These are phyloP conservation scores for Drosophila ercepeae DNA, from an alignment of 1,140 invertebrate genomes.

Conservation along the genomic window DNA sequence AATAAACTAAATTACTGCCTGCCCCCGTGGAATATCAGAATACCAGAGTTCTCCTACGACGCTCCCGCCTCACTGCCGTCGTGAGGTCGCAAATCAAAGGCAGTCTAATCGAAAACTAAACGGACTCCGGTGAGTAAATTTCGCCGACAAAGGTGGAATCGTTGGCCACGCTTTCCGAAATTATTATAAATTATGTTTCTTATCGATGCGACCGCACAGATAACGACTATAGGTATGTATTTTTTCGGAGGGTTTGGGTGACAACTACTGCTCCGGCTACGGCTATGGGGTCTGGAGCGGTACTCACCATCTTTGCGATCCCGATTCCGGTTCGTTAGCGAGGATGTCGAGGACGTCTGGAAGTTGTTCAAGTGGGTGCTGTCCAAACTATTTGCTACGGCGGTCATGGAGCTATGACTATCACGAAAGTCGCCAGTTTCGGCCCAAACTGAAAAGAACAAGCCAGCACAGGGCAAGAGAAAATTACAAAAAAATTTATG, in stretches of 20 bases:
- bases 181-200: constrained; percentile 82
- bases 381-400: constrained; percentile 87
- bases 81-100: constrained; percentile 77
- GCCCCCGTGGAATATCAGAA: constrained; percentile 69
- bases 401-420: constrained; percentile 89
- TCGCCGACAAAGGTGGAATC: constrained; percentile 74
- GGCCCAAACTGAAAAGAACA: constrained; percentile 91
- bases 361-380: constrained; percentile 86
- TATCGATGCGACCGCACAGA: constrained; percentile 41
- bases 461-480: constrained; percentile 82
- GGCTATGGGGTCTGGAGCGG: not conserved
- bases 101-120: constrained; percentile 81
- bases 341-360: constrained; percentile 84
- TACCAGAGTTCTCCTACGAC: constrained; percentile 49
- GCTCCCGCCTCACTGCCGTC: constrained; percentile 44
- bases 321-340: constrained; percentile 86
- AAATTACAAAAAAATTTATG: constrained; percentile 82
- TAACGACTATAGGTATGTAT: constrained; percentile 26
- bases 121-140: constrained; percentile 70
- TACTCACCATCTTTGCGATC: constrained; percentile 88
- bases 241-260: not conserved
- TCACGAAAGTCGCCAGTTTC: constrained; percentile 93
- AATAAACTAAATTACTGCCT: constrained; percentile 74
- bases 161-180: constrained; percentile 73
- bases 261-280: constrained; percentile 2